Percentiles rank a stretch among this genome's conserved stretches.
Conservation (phyloP, 64 coral and sea anemone species). For the Pocillopora verrucosa region DNA sequence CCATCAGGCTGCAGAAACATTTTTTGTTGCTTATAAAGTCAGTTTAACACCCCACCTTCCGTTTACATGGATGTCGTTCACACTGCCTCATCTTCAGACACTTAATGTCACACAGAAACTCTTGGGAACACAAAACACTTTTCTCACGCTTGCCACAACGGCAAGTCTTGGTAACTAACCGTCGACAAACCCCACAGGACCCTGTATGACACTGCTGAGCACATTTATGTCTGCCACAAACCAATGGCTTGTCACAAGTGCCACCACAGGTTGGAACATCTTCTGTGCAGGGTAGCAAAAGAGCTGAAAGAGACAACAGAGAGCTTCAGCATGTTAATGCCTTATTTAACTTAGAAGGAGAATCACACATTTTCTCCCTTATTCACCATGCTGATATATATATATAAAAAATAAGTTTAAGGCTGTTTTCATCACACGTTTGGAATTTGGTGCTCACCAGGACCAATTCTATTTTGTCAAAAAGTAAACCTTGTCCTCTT, state of each 20-base stretch:
- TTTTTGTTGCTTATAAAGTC: too few species aligned
- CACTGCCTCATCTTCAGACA: slow-evolving; percentile 85
- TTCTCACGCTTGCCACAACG: slow-evolving; percentile 93
- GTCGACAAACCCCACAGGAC: slow-evolving; percentile 89
- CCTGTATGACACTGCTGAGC: slow-evolving; percentile 87
- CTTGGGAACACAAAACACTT: slow-evolving; percentile 75
- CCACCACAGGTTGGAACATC: slow-evolving; percentile 88
- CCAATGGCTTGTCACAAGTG: slow-evolving; percentile 80
- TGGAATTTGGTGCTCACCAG: too few species aligned
- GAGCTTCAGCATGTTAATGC: too few species aligned
- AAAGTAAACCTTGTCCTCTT: too few species aligned
- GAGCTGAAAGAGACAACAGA: slow-evolving; percentile 23
- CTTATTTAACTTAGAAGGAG: too few species aligned
- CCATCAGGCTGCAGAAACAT: too few species aligned
- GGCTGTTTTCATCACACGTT: too few species aligned
- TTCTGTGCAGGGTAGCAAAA: slow-evolving; percentile 84
- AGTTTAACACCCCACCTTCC: slow-evolving; percentile 54
- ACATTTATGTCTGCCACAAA: slow-evolving; percentile 85
- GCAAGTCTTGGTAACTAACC: slow-evolving; percentile 82
- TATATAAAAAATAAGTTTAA: too few species aligned
- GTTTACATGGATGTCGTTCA: slow-evolving; percentile 82
- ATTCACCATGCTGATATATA: too few species aligned
- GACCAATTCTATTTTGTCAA: too few species aligned
- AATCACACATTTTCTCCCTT: too few species aligned
- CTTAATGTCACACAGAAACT: slow-evolving; percentile 85